Evolutionary conservation across 2,113 vertebrate species (phyloP), one percentile per base, ranked within the genome.

Genomic region (Dasyornis broadbenti): DNA sequence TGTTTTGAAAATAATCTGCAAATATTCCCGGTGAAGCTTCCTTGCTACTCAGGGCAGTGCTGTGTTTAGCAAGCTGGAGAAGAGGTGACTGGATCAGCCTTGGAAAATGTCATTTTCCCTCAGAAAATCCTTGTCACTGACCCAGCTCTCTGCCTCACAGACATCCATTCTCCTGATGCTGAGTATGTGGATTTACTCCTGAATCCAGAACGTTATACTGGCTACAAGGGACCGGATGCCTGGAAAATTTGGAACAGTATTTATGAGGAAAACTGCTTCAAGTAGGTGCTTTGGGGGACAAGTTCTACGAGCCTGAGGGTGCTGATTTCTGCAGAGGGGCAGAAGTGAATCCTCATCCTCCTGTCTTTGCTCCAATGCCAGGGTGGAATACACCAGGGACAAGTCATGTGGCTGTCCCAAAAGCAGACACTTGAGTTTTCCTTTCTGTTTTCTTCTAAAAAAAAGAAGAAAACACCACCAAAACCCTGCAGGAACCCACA

Each of bases 261-360:
- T 87, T 98, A 98, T 3, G 98, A 98, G 83, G 98, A 98, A 91
- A 98, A 98, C 87, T 98, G 98, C 88, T 98, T 98, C 95, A 98
- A 98, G 98, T 98, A 98, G 45, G 98, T 97, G 66, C 21, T 95
- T 31, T 49, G 31, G 59, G 82, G 31, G 59, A 15, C 11, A 4
- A 60, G 2, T 50, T 39, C 35, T 68, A 39, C 2, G 0, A 50
- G 14, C 37, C 23, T 23, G 31, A n/a, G 49, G 28, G 18, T 1
- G 2, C 52, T 80, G 71, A 2, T 20, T 22, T 30, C 26, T 89
- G 39, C 31, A 39, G n/a, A 70, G 68, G 49, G 35, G 65, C 77
- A 60, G 44, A 21, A 18, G 1, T 57, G 15, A 59, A 69, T 45
- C 39, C 71, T 61, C 44, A 24, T 13, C 40, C 31, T 71, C 44